These are phyloP conservation scores for Bombus turneri DNA, from an alignment of 1,140 invertebrate genomes.

Conservation along the genomic window DNA sequence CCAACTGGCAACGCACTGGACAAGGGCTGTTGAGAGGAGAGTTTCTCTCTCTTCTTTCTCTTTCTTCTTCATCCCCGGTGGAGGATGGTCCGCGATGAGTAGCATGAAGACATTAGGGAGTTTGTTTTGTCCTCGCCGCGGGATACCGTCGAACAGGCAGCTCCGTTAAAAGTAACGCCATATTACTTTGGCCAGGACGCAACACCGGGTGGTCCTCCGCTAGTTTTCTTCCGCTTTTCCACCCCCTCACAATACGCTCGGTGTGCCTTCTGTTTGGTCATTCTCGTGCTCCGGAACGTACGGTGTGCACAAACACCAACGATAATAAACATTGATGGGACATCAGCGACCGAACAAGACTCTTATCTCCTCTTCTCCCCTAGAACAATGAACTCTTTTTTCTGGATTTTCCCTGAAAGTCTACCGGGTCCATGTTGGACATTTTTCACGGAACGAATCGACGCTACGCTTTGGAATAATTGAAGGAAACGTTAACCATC, in stretches of 20 bases:
- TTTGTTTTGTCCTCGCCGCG: constrained; percentile 68
- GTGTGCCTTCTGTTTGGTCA: constrained; percentile 40
- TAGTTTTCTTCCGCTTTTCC: constrained; percentile 49
- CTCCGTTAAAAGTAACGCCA: constrained; percentile 47
- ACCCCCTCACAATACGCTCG: neutral
- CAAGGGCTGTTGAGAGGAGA: neutral
- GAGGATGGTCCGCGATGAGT: constrained; percentile 41
- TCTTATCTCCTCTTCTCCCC: too few relatives aligned
- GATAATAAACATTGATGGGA: constrained; percentile 67
- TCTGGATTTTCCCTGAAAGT: constrained; percentile 1
- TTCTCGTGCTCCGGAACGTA: constrained; percentile 25
- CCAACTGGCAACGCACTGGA: constrained; percentile 34
- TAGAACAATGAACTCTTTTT: neutral
- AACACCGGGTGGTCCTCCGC: constrained; percentile 21
- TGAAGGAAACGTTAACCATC: neutral
- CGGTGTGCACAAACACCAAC: constrained; percentile 43
- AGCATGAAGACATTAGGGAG: constrained; percentile 70
- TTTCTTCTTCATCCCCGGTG: neutral
- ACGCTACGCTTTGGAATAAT: constrained; percentile 12
- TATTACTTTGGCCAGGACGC: constrained; percentile 23
- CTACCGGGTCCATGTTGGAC: neutral
- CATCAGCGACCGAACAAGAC: constrained; percentile 24
- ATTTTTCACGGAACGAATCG: constrained; percentile 56
- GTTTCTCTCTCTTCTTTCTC: neutral
- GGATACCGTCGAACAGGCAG: constrained; percentile 36